Base-by-base conservation (phyloP, 2,797 vertebrate species). In the Enteromius thamalakanensis region DNA sequence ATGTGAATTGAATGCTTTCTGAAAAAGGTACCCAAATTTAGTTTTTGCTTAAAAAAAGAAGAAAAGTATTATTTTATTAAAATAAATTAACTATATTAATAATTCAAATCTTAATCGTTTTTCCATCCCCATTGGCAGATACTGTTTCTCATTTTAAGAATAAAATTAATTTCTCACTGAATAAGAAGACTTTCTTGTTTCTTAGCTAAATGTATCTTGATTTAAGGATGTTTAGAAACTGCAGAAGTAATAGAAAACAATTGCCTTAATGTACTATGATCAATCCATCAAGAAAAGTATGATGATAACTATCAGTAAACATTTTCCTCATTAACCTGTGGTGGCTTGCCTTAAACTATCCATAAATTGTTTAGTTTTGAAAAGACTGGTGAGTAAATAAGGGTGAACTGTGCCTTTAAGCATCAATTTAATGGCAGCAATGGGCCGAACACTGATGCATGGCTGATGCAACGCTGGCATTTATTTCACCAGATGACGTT, bases 361-460 rank as follows among this genome's bases (percentile, higher is more conserved):
- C 11, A 3, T 14, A n/a, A 69, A 23, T 14, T 49, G 23, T 47
- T 23, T 32, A 9, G 37, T 0, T 76, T 76, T 45, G 75, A 14
- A 21, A 6, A 19, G 14, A 76, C 34, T 55, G 0, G 37, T 4
- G n/a, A 45, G 55, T 62, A 26, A 62, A 76, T 62, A 76, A 45
- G 60, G n/a, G 55, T 62, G 75, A 55, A 40, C 55, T 12, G 55
- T 26, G 37, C 8, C 37, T 76, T 76, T 62, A 76, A 76, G 9
- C 37, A 62, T 45, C 15, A 21, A 2, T 29, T 21, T 6, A 62
- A 76, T 29, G 53, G 37, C 14, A 17, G 53, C 34, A 76, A 55
- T 76, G 32, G 14, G 7, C 37, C 4, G 21, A 75, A 76, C 72
- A 9, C 32, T 55, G 49, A 55, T 75, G 19, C 32, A 55, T 74